Base-by-base conservation (phyloP, 2,888 invertebrate species). In the Campoplex nolae region DNA sequence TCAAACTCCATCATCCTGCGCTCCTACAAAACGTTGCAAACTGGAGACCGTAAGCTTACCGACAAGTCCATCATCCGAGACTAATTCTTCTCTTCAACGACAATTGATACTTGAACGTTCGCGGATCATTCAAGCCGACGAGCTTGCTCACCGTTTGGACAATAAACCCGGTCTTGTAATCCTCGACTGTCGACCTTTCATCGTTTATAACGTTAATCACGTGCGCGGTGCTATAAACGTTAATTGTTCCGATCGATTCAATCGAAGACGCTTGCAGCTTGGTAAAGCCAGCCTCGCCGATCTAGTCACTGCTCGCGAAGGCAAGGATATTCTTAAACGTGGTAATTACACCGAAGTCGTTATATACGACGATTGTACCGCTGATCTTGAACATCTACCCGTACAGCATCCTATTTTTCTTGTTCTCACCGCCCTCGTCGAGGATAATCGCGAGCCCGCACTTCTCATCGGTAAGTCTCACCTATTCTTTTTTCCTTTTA, bases 171-270 rank as follows among this genome's bases (percentile, higher is more conserved):
- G 87, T 11, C 84, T 89, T 32, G 94, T 96, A 23, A 93, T 97
- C 9, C 93, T 97, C 77, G 97, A 97, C 92, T 96, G 97, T 92
- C 95, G 97, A 70, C 96, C 97, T 2, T 97, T 97, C 93, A 95
- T 97, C 89, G 96, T 96, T 84, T 97, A 96, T 95, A 97, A 97
- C 93, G 95, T 96, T 88, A 96, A 96, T 92, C 97, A 97, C 94
- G 96, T 97, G 88, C 95, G 95, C 83, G 97, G 96, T 58, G 96
- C 96, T 38, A 95, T 96, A 91, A 97, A 97, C 94, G 96, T 97
- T 87, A 97, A 97, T 93, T 97, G 97, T 92, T 96, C 96, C 54
- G 97, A 97, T 93, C 95, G 97, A 71, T 96, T 97, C 93, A 97
- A 96, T 92, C 95, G 96, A 84, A 95, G 96, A 88, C 94, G 97